Evolutionary conservation across 2,797 vertebrate species (phyloP).

Genomic region (Catharus ustulatus): DNA sequence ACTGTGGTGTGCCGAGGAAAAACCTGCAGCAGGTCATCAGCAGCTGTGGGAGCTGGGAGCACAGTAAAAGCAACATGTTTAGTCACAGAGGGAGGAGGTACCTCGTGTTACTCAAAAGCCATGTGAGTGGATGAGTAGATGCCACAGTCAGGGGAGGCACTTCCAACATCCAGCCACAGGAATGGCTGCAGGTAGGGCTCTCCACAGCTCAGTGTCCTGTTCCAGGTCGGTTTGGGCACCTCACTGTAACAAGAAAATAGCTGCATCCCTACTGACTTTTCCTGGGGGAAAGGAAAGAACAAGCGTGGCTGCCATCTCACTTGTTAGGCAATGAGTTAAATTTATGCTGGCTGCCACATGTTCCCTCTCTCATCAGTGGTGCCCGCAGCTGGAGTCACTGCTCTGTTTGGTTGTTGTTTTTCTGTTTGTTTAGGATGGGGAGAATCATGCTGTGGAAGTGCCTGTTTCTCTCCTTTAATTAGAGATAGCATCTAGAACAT

Average conservation of each 20-base stretch:
- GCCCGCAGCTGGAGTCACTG: accelerated
- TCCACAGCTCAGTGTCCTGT: accelerated
- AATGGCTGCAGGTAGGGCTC: not conserved
- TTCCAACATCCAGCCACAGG: not conserved
- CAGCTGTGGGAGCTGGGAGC: not conserved
- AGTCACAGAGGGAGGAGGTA: not conserved
- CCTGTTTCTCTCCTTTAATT: not conserved
- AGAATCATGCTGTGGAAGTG: not conserved
- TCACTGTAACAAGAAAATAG: not conserved
- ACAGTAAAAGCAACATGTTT: not conserved
- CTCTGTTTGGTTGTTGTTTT: not conserved
- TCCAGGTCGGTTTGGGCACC: not conserved
- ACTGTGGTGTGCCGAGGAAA: not conserved
- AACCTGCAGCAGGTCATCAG: not conserved
- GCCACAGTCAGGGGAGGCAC: not conserved
- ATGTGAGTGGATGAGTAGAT: not conserved
- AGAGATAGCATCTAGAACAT: not conserved
- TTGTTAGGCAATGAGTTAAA: not conserved
- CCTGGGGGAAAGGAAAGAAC: not conserved
- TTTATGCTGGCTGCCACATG: not conserved
- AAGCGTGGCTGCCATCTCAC: not conserved
- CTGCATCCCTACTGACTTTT: not conserved
- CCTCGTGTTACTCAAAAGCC: not conserved
- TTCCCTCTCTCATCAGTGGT: not conserved
- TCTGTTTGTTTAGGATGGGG: not conserved